Conservation (phyloP, 2,113 vertebrate genomes). For the Eubucco bourcierii region DNA sequence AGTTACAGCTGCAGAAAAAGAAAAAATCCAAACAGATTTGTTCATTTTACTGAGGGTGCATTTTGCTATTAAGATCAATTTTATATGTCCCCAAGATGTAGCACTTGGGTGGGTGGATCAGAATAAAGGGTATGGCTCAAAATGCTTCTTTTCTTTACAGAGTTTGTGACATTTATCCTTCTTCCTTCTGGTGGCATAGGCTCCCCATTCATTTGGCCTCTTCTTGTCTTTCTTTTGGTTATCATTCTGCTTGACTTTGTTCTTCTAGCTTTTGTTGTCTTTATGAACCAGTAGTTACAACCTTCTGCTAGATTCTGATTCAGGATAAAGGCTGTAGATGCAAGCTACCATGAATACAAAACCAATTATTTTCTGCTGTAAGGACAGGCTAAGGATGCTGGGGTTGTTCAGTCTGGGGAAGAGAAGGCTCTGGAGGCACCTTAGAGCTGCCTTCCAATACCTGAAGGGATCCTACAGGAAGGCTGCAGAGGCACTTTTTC, state of each 20-base stretch:
- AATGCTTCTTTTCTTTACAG: background rate
- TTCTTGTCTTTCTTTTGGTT: background rate
- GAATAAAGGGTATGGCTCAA: background rate
- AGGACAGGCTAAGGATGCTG: no score
- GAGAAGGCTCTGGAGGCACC: no score
- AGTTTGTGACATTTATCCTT: background rate
- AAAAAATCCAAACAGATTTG: background rate
- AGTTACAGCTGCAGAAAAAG: background rate
- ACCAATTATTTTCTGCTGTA: background rate
- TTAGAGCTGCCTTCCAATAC: no score
- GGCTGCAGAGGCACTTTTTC: no score
- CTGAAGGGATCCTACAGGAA: no score
- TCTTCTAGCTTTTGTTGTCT: background rate
- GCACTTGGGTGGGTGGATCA: background rate
- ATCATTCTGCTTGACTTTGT: background rate
- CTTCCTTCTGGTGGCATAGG: background rate
- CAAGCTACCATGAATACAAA: background rate
- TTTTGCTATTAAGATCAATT: slow-evolving; percentile 3
- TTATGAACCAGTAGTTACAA: background rate
- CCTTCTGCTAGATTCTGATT: background rate
- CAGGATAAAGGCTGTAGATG: background rate
- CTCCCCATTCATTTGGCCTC: background rate
- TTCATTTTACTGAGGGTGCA: background rate
- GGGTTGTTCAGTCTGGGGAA: no score
- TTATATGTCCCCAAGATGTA: background rate